Conservation (phyloP, 2,797 vertebrate species). For the Danio tinwini region DNA sequence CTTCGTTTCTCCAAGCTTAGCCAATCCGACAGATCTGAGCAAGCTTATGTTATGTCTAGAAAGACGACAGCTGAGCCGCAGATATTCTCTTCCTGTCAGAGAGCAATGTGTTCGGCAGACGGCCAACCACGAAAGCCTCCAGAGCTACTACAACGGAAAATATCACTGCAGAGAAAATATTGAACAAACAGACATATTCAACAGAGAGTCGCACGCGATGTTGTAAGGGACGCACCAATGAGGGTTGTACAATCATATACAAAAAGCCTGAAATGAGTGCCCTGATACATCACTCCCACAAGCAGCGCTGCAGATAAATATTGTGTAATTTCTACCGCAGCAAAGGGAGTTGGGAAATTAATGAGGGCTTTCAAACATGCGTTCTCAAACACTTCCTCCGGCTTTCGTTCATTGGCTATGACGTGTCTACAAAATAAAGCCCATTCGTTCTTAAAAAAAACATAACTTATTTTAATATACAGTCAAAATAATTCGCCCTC, state of each 20-base stretch:
- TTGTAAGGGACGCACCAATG: constrained; percentile 4
- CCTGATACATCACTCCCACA: neutral
- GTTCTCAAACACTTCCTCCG: neutral
- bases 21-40: constrained; percentile 31
- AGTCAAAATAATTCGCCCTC: too few relatives aligned
- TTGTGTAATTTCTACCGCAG: neutral
- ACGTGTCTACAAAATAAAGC: neutral
- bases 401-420: neutral
- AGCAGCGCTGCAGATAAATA: neutral
- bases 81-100: constrained; percentile 49
- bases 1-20: neutral
- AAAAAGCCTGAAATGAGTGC: neutral
- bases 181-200: constrained; percentile 13
- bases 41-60: constrained; percentile 30
- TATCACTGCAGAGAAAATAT: constrained; percentile 41
- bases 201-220: neutral
- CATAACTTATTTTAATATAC: too few relatives aligned
- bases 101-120: constrained; percentile 32
- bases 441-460: too few relatives aligned
- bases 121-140: constrained; percentile 42
- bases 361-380: neutral
- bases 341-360: constrained; percentile 5
- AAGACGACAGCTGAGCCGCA: constrained; percentile 37
- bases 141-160: constrained; percentile 49
- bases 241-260: neutral